Conservation (phyloP, 2,113 vertebrate genomes). For the Sminthopsis crassicaudata region DNA sequence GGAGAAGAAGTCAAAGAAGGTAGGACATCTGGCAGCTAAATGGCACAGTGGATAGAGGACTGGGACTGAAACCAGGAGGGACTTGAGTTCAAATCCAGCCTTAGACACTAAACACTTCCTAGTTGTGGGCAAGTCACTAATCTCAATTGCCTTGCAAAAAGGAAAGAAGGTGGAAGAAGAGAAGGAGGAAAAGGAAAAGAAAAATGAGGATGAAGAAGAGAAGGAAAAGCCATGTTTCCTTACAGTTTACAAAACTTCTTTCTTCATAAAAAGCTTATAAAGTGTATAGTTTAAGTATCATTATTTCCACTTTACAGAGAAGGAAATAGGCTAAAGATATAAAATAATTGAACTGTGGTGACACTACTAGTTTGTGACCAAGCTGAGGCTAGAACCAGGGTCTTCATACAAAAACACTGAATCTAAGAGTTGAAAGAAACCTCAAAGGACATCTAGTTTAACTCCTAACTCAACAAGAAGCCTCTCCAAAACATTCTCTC, state of each 20-base stretch:
- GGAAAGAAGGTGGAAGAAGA: no score
- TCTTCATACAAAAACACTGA: background rate
- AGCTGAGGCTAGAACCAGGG: background rate
- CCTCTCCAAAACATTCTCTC: background rate
- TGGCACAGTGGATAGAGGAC: no score
- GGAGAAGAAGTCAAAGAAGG: background rate
- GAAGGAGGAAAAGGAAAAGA: no score
- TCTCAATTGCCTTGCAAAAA: no score
- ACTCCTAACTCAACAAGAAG: background rate
- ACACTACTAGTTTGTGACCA: background rate
- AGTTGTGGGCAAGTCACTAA: no score
- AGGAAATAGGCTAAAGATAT: background rate
- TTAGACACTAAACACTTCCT: no score
- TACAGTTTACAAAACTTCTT: background rate
- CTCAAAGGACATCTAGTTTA: background rate
- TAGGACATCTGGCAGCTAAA: no score
- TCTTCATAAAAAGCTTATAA: background rate
- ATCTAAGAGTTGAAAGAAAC: background rate
- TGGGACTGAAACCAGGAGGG: no score
- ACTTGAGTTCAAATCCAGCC: no score
- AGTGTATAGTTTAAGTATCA: background rate
- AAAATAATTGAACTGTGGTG: background rate
- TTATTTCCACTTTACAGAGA: background rate
- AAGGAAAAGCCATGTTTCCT: background rate
- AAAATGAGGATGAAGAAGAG: no score